Evolutionary conservation across 1,140 invertebrate genomes (phyloP), one percentile per base, ranked within the genome.

Genomic region (Prorops nasuta): DNA sequence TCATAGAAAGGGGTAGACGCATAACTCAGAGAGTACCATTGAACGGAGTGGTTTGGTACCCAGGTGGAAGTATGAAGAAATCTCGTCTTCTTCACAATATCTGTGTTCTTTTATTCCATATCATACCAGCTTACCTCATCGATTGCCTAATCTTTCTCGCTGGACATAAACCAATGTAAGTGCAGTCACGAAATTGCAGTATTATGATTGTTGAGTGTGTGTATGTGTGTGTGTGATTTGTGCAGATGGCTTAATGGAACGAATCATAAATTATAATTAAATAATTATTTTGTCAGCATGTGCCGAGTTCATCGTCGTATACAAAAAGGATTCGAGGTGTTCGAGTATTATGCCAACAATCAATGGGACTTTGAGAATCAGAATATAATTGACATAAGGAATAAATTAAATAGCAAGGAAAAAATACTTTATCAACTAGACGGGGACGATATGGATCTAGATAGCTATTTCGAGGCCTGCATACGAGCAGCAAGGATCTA

Each of bases 1-100:
- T 96, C 76, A 84, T 92, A 67, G 82, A 92, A 56, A 71, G 93
- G 66, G 95, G 94, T 58, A 79, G 90, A 74, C 81, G 83, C 65
- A 83, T 89, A 31, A 86, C 89, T 15, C 80, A 86, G 58, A 84
- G 81, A 62, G 81, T 91, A 41, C 90, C 90, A 0, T 70, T 92
- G 0, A 92, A 91, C 54, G 84, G 84, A 6, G 84, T 90, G 1
- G 85, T 86, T n/a, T 92, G 90, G 90, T 93, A 93, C 73, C 92
- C 92, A 0, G 89, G 89, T 22, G 90, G 91, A 3, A 90, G 86
- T 1, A 93, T 96, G 88, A 94, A 93, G 64, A 86, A 83, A 48
- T 88, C 84, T 18, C 81, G 85, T 56, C 63, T 88, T 1, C 63
- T 86, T 39, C 91, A 95, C 65, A 85, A 86, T 51, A 83, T 94